Evolutionary conservation across 2,113 vertebrate species (phyloP), one percentile per base, ranked within the genome.

Genomic region (Peucedramus taeniatus): DNA sequence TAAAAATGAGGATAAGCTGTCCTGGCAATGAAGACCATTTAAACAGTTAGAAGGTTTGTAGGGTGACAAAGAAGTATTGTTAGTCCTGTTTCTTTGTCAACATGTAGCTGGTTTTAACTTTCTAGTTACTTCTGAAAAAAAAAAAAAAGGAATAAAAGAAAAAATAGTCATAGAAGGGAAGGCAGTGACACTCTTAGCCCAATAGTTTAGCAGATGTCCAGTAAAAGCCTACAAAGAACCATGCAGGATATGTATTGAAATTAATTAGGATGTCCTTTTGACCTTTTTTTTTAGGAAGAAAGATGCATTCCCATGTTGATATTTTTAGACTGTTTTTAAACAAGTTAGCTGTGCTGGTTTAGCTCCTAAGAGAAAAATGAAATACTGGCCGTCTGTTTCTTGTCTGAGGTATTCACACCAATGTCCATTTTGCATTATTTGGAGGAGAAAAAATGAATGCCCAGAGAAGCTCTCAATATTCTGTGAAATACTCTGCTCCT

Each of bases 361-460:
- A 13, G 10, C 21, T 82, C 19, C 47, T 87, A 47, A 39, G 15
- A 63, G 16, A 69, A 78, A 85, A 80, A 20, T 7, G 3, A 71
- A 68, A 19, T 39, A 27, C 16, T 78, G 31, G 9, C 30, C 44
- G 15, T 60, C 40, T 21, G 3, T 15, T 63, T 84, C 27, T 56
- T 53, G 13, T n/a, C 51, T 56, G 50, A 65, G 9, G 4, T 59
- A 22, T 63, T 83, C 42, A 49, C 23, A 39, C 11, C 54, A 50
- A 10, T 15, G 8, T 63, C 39, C n/a, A 24, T 66, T 83, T 83
- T 74, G 10, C 74, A 26, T 50, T 65, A 39, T n/a, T 50, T 70
- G 23, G 3, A 13, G 10, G 6, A 1, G 0, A 11, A 59, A 51
- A 44, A 71, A 45, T 4, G 1, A 87, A 39, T 44, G 5, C 7